phyloP scores from a whole-genome alignment of 2,797 vertebrate genomes.

The Catostomus latipinnis region DNA sequence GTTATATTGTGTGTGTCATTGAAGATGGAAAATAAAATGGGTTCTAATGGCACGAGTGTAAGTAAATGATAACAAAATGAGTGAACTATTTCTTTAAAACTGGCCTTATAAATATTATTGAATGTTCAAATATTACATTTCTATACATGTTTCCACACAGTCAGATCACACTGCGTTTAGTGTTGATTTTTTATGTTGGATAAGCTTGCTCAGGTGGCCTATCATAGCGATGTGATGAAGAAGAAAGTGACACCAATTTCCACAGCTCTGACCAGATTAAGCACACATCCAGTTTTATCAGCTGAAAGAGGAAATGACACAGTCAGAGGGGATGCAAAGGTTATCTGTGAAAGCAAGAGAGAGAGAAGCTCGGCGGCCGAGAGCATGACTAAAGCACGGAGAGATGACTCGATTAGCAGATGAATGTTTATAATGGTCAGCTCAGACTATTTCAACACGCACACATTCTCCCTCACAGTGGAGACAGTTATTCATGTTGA shows the following conservation, averaged over 20 bases:
- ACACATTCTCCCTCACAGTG: slow-evolving; percentile 1
- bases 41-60: no score
- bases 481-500: slow-evolving; percentile 19
- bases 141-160: no score
- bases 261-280: slow-evolving; percentile 32
- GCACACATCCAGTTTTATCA: slow-evolving; percentile 41
- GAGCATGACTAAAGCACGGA: not conserved
- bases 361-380: no score
- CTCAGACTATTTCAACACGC: slow-evolving; percentile 2
- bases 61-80: no score
- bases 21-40: no score
- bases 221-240: slow-evolving; percentile 10
- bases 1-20: no score
- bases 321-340: slow-evolving; percentile 13
- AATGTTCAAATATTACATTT: no score
- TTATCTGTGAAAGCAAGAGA: slow-evolving; percentile 29
- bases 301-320: slow-evolving; percentile 42
- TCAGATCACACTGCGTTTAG: no score
- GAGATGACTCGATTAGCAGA: slow-evolving; percentile 43
- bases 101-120: no score
- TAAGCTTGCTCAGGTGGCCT: slow-evolving; percentile 12
- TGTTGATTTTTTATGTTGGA: not conserved
- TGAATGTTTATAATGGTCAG: slow-evolving; percentile 39
- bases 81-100: no score
- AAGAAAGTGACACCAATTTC: slow-evolving; percentile 40